Base-by-base conservation (phyloP, 2,113 vertebrate species). In the Oreochromis niloticus region DNA sequence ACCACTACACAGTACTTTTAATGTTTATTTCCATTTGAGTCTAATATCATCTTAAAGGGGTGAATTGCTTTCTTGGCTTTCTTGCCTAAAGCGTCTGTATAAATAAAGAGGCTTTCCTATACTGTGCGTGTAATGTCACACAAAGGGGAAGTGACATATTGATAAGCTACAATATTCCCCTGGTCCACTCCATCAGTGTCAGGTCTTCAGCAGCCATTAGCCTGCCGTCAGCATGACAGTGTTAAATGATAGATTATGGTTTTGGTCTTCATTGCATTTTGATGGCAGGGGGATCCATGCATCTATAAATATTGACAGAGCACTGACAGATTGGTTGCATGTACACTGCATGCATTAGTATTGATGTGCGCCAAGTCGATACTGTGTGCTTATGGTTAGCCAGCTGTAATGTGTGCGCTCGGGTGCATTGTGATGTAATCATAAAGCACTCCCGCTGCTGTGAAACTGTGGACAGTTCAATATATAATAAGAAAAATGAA, bases 251-350 rank as follows among this genome's bases (percentile, higher is more conserved):
- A 56, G 80, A 90, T 91, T 73, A 73, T 48, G 66, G 39, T 85
- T 85, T 81, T 61, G 81, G 57, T 57, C 89, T 66, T 82, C 82
- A 57, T 68, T 88, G 86, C 75, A 68, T 87, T 78, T 59, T 71
- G 41, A 91, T 87, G 19, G 36, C 56, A 22, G 73, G 32, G 30
- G 36, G 66, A 89, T 73, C 91, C 41, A 80, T 27, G 30, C 24
- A 68, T 24, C 32, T 17, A 59, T 55, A 81, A 41, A 79, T 92
- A 90, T 88, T 89, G 91, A 86, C 92, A 87, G 11, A 56, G 11
- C 27, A 39, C 83, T 91, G 90, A 91, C 80, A 78, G 75, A 87
- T 79, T 36, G 82, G 86, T 54, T 17, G 66, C 52, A 80, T 78
- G 73, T 86, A 82, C 39, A 63, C 39, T 68, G 81, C 84, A 61